These are phyloP conservation scores for Diarsia brunnea DNA, from an alignment of 2,888 invertebrate species.

Conservation along the genomic window DNA sequence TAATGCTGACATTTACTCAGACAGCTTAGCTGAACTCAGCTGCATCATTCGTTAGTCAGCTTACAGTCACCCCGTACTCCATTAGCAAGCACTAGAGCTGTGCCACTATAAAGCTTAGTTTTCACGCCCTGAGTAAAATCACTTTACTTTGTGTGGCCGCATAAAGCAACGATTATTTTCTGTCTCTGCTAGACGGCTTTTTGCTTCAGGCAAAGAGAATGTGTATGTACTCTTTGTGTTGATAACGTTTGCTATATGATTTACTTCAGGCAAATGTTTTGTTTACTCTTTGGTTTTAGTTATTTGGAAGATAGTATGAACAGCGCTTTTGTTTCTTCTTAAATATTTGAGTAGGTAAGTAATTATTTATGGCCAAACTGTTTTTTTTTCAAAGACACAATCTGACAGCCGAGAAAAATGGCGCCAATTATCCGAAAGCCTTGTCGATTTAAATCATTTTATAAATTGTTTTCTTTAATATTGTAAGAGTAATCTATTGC, in stretches of 20 bases:
- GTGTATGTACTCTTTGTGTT: not conserved
- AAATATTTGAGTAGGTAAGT: no score
- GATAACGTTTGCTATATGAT: slow-evolving; percentile 7
- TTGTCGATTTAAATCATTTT: not conserved
- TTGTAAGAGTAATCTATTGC: not conserved
- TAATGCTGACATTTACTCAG: slow-evolving; percentile 38
- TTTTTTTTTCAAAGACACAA: not conserved
- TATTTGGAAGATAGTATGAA: not conserved
- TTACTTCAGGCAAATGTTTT: not conserved
- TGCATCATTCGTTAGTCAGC: slow-evolving; percentile 63
- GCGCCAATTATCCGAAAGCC: not conserved
- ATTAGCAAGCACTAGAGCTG: slow-evolving; percentile 47
- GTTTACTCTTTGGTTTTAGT: not conserved
- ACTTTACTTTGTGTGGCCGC: slow-evolving; percentile 45
- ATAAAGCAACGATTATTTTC: slow-evolving; percentile 45
- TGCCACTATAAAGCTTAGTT: slow-evolving; percentile 51
- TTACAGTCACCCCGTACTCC: slow-evolving; percentile 57
- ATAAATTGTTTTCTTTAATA: not conserved
- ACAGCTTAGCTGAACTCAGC: slow-evolving; percentile 29
- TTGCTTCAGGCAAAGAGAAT: slow-evolving; percentile 5
- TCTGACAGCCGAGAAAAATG: not conserved
- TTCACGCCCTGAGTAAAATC: slow-evolving; percentile 51
- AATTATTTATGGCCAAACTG: not conserved
- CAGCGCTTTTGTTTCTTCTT: not conserved
- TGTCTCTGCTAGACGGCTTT: slow-evolving; percentile 26